Evolutionary conservation across 2,113 vertebrate species (phyloP), one percentile per base, ranked within the genome.

Genomic region (Oplegnathus fasciatus): DNA sequence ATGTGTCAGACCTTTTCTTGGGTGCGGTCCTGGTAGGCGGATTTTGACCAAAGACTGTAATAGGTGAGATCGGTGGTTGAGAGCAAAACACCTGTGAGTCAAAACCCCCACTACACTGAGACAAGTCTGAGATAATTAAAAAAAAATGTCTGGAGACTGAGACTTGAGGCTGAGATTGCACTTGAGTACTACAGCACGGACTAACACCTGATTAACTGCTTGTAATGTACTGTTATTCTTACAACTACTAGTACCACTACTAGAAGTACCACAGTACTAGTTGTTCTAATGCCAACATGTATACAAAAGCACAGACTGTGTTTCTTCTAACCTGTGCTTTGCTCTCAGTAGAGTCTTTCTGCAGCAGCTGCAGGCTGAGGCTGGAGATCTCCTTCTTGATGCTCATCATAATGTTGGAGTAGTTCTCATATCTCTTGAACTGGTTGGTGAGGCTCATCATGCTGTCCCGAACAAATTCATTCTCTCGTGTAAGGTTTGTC

Each of bases 381-480:
- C 95, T 97, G 88, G 97, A 97, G 90, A 99, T 97, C 87, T 99
- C 97, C 89, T 99, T 99, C 96, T 98, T 97, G 90, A 99, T 97
- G 95, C 97, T 96, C 93, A 97, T 93, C 97, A 99, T 98, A 76
- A 98, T 96, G 92, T 97, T 97, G 0, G 98, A 97, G 89, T 99
- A 98, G 94, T 99, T 98, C 93, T 99, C 98, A 0, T 99, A 98
- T 81, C 94, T 95, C 80, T 93, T 96, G 90, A 99, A 97, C 94
- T 99, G 97, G 89, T 97, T 94, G 0, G 95, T 96, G 52, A 99
- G 96, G 81, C 95, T 97, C 37, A 90, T 81, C 87, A 99, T 94
- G 1, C 97, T 99, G 94, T 99, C 96, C 77, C 97, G 96, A 62
- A 99, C 95, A 90, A 97, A 97, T n/a, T 98, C 95, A 0, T 98